These are phyloP conservation scores for Drosophila emarginata DNA, from an alignment of 2,888 invertebrate genomes.

Conservation along the genomic window DNA sequence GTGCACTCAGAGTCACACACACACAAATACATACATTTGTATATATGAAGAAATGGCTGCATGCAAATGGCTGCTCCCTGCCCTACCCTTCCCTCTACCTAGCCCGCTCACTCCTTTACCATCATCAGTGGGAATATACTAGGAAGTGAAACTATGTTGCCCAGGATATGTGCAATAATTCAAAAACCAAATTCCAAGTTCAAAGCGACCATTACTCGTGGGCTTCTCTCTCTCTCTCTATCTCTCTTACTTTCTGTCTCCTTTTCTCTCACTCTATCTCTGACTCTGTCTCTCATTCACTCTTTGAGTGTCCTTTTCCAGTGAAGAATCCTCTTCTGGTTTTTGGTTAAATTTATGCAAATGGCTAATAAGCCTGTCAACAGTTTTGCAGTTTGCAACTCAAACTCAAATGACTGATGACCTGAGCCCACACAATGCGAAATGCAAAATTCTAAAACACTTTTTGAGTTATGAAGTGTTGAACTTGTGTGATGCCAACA, in stretches of 20 bases:
- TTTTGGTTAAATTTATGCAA: constrained; percentile 67
- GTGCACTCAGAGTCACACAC: constrained; percentile 38
- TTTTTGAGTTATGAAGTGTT: constrained; percentile 69
- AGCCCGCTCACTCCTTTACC: constrained; percentile 1
- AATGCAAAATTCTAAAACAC: constrained; percentile 22
- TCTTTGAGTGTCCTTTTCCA: not conserved
- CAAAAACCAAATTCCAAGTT: constrained; percentile 80
- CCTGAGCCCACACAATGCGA: constrained; percentile 30
- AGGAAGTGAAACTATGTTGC: constrained; percentile 78
- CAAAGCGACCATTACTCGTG: constrained; percentile 80
- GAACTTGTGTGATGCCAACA: constrained; percentile 45
- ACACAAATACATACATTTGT: not conserved
- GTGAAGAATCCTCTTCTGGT: constrained; percentile 6
- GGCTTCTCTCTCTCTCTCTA: constrained; percentile 14
- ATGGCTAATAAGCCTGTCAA: constrained; percentile 79
- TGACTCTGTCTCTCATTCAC: not conserved
- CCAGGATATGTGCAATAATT: constrained; percentile 79
- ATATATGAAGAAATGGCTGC: constrained; percentile 10
- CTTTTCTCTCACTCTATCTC: constrained; percentile 14
- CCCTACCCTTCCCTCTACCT: constrained; percentile 15
- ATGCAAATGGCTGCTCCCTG: constrained; percentile 59
- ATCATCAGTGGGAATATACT: constrained; percentile 33
- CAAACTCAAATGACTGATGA: constrained; percentile 44
- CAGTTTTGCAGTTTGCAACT: constrained; percentile 59
- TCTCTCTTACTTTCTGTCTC: constrained; percentile 15